These are phyloP conservation scores for Ruditapes philippinarum DNA, from an alignment of 1,140 invertebrate genomes.

Conservation along the genomic window DNA sequence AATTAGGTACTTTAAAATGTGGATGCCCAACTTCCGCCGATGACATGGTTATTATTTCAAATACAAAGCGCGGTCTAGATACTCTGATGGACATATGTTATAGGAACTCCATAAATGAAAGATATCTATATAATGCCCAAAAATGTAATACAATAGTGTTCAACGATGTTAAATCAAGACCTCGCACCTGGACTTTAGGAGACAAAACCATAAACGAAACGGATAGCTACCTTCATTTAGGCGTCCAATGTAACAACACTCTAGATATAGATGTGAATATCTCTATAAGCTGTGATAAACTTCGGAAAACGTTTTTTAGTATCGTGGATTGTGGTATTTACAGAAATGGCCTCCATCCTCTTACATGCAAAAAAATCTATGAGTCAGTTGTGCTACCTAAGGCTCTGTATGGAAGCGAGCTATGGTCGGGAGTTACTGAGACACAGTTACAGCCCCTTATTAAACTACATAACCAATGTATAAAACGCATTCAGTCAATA, in stretches of 20 bases:
- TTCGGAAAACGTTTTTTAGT: neutral
- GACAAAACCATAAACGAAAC: neutral
- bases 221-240: neutral
- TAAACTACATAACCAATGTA: too few species aligned
- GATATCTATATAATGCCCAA: neutral
- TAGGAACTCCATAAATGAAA: neutral
- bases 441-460: too few species aligned
- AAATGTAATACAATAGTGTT: conserved; percentile 18
- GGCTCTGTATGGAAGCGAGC: neutral
- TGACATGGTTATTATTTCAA: neutral
- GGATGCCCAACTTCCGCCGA: conserved; percentile 2
- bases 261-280: neutral
- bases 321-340: neutral
- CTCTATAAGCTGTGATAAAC: neutral
- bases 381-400: neutral
- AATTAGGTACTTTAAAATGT: neutral
- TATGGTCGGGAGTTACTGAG: too few species aligned
- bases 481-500: too few species aligned
- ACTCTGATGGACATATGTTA: neutral
- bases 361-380: neutral
- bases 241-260: neutral
- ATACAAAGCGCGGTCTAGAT: neutral
- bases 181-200: neutral
- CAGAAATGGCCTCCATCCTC: neutral
- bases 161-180: neutral